Evolutionary conservation across 2,888 invertebrate species (phyloP).

Genomic region (Cryptosula pallasiana): DNA sequence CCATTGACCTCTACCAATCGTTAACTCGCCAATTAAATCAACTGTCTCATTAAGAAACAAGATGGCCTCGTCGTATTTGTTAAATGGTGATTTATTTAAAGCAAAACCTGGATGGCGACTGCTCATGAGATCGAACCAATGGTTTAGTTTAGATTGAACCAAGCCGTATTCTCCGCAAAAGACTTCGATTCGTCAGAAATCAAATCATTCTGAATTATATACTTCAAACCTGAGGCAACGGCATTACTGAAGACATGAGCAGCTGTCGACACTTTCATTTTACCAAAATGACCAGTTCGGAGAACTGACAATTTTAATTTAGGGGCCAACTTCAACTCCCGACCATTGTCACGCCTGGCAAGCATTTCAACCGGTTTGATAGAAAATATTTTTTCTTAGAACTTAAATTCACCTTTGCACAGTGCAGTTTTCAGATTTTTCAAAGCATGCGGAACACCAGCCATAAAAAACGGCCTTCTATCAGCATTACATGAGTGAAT

Average conservation of each 20-base stretch:
- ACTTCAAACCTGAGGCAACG: not conserved
- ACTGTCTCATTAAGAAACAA: not conserved
- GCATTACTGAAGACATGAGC: not conserved
- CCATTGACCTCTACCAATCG: too few relatives aligned
- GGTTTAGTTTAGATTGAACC: not conserved
- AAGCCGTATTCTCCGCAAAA: not conserved
- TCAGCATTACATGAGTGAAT: too few relatives aligned
- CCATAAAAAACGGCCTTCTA: too few relatives aligned
- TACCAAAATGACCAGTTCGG: too few relatives aligned
- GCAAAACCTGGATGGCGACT: too few relatives aligned
- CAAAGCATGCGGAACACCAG: too few relatives aligned
- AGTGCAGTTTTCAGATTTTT: too few relatives aligned
- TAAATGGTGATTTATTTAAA: not conserved
- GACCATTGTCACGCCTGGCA: not conserved
- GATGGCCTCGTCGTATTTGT: not conserved
- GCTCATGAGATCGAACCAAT: not conserved
- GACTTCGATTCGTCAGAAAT: not conserved
- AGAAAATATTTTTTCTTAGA: not conserved
- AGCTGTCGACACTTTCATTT: too few relatives aligned
- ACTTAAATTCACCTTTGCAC: not conserved
- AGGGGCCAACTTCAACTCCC: too few relatives aligned
- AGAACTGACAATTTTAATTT: not conserved
- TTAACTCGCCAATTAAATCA: not conserved
- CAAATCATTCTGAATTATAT: not conserved
- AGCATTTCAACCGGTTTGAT: not conserved